Evolutionary conservation across 2,888 invertebrate genomes (phyloP).

Genomic region (Ectemnius lituratus): DNA sequence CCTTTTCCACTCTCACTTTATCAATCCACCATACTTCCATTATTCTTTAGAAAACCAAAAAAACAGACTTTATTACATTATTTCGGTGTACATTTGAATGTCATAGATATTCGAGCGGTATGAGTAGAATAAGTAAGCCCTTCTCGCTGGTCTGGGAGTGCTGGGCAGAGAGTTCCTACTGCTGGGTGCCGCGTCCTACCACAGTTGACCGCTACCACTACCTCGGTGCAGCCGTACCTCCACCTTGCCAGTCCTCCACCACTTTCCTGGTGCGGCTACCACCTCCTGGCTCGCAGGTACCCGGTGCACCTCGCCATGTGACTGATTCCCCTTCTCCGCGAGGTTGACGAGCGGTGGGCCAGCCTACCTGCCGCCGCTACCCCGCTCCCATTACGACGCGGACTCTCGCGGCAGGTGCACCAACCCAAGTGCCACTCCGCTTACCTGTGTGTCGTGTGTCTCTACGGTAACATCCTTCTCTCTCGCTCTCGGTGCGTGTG

Average conservation of each 20-base stretch:
- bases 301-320: conserved; percentile 74
- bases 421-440: conserved; percentile 74
- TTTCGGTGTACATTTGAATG: no score
- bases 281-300: conserved; percentile 57
- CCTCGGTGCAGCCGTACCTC: conserved; percentile 47
- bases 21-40: no score
- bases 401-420: conserved; percentile 78
- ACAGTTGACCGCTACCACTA: conserved; percentile 40
- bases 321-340: conserved; percentile 76
- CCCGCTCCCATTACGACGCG: conserved; percentile 78
- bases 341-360: conserved; percentile 75
- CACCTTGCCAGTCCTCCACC: conserved; percentile 53
- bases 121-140: no score
- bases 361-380: conserved; percentile 77
- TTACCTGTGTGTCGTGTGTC: conserved; percentile 65
- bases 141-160: no score
- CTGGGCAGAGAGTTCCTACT: conserved; percentile 49
- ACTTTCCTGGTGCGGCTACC: conserved; percentile 46
- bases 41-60: no score
- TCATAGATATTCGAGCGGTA: no score
- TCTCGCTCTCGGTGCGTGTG: conserved; percentile 38
- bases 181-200: conserved; percentile 55
- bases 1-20: no score
- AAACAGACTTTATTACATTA: no score
- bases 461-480: conserved; percentile 53